Evolutionary conservation across 1,140 invertebrate species (phyloP), one percentile per base, ranked within the genome.

Genomic region (Chrysomallon squamiferum): DNA sequence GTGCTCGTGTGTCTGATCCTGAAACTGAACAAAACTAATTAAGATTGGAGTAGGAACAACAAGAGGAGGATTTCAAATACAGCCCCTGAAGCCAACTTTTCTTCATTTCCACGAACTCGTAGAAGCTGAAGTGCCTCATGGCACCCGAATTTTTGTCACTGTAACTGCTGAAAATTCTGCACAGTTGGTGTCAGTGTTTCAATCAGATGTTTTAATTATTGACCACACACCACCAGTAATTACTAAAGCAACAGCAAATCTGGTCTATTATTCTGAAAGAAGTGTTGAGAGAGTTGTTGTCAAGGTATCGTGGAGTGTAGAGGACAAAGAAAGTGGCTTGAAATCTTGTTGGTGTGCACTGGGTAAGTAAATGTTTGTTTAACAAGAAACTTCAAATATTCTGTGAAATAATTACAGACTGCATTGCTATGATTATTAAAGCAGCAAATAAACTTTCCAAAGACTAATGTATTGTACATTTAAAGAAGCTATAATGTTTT

Each of bases 201-300:
- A 29, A 15, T 61, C 72, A 6, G 18, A 63, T 22, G 27, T 54
- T 9, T 15, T 73, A 13, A 27, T 35, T 15, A 38, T 70, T 13
- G 72, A 73, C 47, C 52, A 65, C 20, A 73, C 68, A 18, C 52
- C 52, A 27, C 72, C 72, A 49, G 32, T 11, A 0, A 60, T 73
- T 33, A 49, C 29, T 1, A 54, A 60, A 1, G 33, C 30, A 33
- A 29, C 64, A 15, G 32, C 57, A 38, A 60, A 43, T 15, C 47
- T 60, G 27, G 29, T 13, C 0, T 71, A 68, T 49, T 13, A 50
- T 30, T 33, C 18, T 56, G 22, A 45, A 38, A n/a, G n/a, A n/a
- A n/a, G n/a, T n/a, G n/a, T n/a, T n/a, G 60, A 50, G 13, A 52
- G 2, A 4, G 33, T 20, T 6, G 29, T 13, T 13, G 33, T 33